phyloP scores from a whole-genome alignment of 2,113 vertebrate species.

The Brachypteracias leptosomus region DNA sequence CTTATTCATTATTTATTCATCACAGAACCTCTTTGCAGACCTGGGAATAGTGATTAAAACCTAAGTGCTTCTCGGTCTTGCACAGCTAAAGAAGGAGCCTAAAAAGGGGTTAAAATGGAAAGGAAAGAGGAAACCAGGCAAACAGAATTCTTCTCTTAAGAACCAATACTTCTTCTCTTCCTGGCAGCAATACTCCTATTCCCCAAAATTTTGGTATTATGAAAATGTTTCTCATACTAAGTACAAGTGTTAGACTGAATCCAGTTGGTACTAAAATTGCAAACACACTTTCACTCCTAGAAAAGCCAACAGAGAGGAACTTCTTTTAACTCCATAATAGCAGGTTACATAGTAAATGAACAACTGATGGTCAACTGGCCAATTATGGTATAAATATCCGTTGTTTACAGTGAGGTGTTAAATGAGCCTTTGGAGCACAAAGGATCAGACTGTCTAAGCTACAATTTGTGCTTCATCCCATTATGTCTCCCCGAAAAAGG shows the following conservation, averaged over 20 bases:
- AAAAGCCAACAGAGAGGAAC: conserved; percentile 69
- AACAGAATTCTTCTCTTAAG: conserved; percentile 56
- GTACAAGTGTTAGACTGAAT: conserved; percentile 73
- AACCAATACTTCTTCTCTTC: conserved; percentile 67
- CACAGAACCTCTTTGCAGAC: conserved; percentile 73
- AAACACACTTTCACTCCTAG: conserved; percentile 71
- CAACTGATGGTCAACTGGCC: conserved; percentile 74
- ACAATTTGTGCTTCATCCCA: conserved; percentile 78
- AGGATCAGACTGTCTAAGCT: conserved; percentile 74
- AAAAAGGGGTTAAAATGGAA: conserved; percentile 63
- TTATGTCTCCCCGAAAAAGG: conserved; percentile 70
- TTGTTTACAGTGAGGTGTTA: conserved; percentile 78
- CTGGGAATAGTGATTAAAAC: conserved; percentile 74
- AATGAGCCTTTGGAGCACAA: conserved; percentile 73
- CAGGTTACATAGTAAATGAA: conserved; percentile 72
- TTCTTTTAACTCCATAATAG: conserved; percentile 80
- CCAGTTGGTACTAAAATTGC: conserved; percentile 71
- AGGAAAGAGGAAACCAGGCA: conserved; percentile 63
- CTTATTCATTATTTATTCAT: conserved; percentile 77
- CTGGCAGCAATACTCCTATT: conserved; percentile 68
- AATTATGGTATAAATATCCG: conserved; percentile 79
- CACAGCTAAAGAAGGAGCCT: background rate
- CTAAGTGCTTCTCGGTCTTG: conserved; percentile 29
- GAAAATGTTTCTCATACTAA: conserved; percentile 71
- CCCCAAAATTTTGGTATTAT: conserved; percentile 69